Conservation (phyloP, 2,888 invertebrate genomes). For the Hypomecis atomaria region DNA sequence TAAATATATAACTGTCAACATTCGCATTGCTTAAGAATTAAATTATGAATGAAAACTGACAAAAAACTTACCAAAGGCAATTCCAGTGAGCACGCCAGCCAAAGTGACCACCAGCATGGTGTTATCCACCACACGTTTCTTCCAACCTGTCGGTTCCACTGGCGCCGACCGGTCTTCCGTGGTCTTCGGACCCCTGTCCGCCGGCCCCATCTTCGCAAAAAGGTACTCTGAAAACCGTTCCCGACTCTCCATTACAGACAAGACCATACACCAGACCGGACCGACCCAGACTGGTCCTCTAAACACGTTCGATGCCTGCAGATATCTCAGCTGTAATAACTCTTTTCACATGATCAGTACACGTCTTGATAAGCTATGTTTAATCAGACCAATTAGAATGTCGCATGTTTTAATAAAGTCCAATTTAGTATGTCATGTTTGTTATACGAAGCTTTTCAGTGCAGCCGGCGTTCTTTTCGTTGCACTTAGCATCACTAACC, state of each 20-base stretch:
- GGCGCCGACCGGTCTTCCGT: constrained; percentile 86
- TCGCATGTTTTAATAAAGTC: constrained; percentile 21
- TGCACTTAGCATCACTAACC: constrained; percentile 48
- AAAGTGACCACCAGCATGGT: constrained; percentile 91
- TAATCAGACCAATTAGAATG: constrained; percentile 25
- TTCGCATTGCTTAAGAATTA: too few relatives aligned
- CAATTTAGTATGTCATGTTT: constrained; percentile 25
- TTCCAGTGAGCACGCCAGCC: constrained; percentile 90
- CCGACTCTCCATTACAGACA: constrained; percentile 85
- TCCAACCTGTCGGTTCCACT: constrained; percentile 86
- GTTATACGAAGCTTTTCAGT: constrained; percentile 14
- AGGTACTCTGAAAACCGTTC: constrained; percentile 91
- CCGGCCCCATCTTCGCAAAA: constrained; percentile 92
- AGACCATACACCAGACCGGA: constrained; percentile 53
- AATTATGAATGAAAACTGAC: too few relatives aligned
- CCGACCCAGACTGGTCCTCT: constrained; percentile 50
- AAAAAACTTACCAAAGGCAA: constrained; percentile 86
- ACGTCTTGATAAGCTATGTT: constrained; percentile 24
- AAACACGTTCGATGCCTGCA: constrained; percentile 10
- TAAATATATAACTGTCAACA: too few relatives aligned
- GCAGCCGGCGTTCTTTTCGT: constrained; percentile 39
- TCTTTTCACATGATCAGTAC: constrained; percentile 19
- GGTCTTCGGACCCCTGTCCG: constrained; percentile 85
- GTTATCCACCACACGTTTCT: constrained; percentile 90
- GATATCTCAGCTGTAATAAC: constrained; percentile 2